Conservation (phyloP, 2,888 invertebrate genomes). For the Augochlorella aurata region DNA sequence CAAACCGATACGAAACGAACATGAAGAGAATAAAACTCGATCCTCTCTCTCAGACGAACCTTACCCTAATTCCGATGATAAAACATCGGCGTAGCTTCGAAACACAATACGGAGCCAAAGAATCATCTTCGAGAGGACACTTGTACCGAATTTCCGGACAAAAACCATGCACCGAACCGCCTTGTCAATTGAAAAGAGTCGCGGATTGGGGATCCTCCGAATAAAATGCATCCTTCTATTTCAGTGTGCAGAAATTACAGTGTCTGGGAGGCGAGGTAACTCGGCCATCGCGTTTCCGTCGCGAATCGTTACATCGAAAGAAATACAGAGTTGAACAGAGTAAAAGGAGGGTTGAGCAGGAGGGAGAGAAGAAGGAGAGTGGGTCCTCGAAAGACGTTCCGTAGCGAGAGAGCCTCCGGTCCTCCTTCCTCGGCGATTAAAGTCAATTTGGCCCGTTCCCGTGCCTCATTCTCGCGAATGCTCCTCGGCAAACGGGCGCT, state of each 20-base stretch:
- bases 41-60: too few species aligned
- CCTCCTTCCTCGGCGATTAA: constrained; percentile 12
- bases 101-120: too few species aligned
- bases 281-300: not conserved
- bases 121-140: too few species aligned
- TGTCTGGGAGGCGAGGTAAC: not conserved
- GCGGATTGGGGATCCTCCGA: too few species aligned
- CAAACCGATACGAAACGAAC: too few species aligned
- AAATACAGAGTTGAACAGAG: not conserved
- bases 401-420: not conserved
- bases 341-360: not conserved
- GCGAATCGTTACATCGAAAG: constrained; percentile 11
- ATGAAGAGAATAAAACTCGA: too few species aligned
- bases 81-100: too few species aligned
- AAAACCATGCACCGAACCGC: too few species aligned
- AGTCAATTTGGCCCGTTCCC: constrained; percentile 4
- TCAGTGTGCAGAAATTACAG: not conserved
- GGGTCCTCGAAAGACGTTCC: constrained; percentile 9
- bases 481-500: constrained; percentile 7
- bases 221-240: too few species aligned
- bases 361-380: not conserved
- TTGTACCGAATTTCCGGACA: too few species aligned
- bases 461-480: constrained; percentile 12
- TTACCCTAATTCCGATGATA: too few species aligned
- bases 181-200: too few species aligned